Evolutionary conservation across 1,140 invertebrate species (phyloP), one percentile per base, ranked within the genome.

Genomic region (Drosophila triauraria): DNA sequence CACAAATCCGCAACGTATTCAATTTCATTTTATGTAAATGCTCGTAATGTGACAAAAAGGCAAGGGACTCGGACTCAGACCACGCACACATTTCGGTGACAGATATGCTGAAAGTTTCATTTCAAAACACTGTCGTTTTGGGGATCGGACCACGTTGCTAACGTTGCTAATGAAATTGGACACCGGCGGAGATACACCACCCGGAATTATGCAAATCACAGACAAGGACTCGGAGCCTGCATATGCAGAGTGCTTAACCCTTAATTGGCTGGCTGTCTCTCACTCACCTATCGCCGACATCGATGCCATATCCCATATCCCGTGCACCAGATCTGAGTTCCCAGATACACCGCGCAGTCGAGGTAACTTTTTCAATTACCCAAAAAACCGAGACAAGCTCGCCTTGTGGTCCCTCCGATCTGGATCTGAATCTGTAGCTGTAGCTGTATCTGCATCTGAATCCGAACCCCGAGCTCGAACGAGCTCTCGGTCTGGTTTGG

Each of bases 1-100:
- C 85, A 44, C 78, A 75, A 78, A 70, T 65, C 48, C 67, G 15
- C 78, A 46, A 48, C 72, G 74, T 87, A 87, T 87, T 88, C 85
- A 90, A 90, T 90, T 90, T 90, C 85, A 90, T 88, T 85, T 86
- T 86, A 85, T 86, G 85, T 85, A 90, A 90, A 90, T 90, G 83
- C 70, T 74, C 75, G 86, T 90, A 90, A 90, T 88, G 70, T 81
- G 85, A 88, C 84, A 88, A 88, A 85, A 65, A 78, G 85, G 56
- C 62, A 65, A 15, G 62, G 48, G 40, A 54, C 35, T 42, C 20
- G 13, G 32, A 13, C 32, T 38, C 51, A 54, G 51, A 38, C 30
- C 46, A 64, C 23, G 63, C 42, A 80, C 82, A 88, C 75, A 86
- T 90, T 90, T 87, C 82, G 69, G 65, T 91, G 91, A 91, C 91